Base-by-base conservation (phyloP, 2,888 invertebrate genomes). In the Acanthosoma haemorrhoidale region DNA sequence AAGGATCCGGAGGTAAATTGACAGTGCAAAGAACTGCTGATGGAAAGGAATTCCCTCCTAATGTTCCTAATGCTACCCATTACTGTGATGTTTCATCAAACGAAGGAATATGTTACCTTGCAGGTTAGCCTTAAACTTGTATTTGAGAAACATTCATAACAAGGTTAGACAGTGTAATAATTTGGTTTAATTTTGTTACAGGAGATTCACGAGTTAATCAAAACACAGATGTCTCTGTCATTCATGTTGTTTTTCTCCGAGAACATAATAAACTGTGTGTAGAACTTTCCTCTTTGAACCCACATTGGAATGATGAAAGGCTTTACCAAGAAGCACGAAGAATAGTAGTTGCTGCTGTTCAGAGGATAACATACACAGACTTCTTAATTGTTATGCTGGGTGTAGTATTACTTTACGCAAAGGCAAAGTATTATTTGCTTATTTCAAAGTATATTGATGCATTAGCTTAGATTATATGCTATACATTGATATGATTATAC, bases 231-330 rank as follows among this genome's bases (percentile, higher is more conserved):
- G 78, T 91, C 57, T 85, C 89, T 1, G 84, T 86, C 5, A 81
- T 92, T 77, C 90, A 94, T 76, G 88, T 90, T 0, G 75, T 93
- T 8, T 91, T 89, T 84, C 82, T 88, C 74, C 83, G 91, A 31
- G 92, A 94, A 76, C 95, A 95, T 79, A 95, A 95, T 80, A 84
- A 88, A 16, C 81, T 94, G 31, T 93, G 92, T 0, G 79, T 80
- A 0, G 78, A 83, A 38, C 81, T 94, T n/a, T 80, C 83, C 0
- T 73, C 78, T 0, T 77, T 88, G 11, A 89, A 93, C 79, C 86
- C 87, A 0, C 79, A 80, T 38, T 92, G 91, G 92, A 83, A 83
- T 72, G 91, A 92, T 70, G 91, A 92, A 76, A 81, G 79, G 41
- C 75, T 83, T 25, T 83, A 82, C 75, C 83, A 83, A 74, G 84